Percentiles rank a stretch among this genome's conserved stretches.
phyloP scores from a whole-genome alignment of 2,113 vertebrate species.

The Oriolus oriolus region DNA sequence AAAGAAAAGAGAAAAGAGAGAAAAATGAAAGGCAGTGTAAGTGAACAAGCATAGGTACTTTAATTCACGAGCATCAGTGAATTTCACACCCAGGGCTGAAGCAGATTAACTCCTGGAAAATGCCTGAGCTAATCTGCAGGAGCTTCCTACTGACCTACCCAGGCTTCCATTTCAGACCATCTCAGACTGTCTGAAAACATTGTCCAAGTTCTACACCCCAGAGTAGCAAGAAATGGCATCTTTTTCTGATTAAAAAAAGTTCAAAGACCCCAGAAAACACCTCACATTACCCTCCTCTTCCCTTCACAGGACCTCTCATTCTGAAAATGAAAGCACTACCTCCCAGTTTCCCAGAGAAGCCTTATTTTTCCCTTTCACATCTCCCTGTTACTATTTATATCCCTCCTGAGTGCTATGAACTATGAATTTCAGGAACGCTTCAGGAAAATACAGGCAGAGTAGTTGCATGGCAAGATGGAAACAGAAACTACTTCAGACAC shows the following conservation, averaged over 20 bases:
- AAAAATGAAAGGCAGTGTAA: neutral
- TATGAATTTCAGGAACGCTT: neutral
- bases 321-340: neutral
- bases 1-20: slow-evolving; percentile 31
- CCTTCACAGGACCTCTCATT: neutral
- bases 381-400: neutral
- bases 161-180: neutral
- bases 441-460: neutral
- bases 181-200: neutral
- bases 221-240: neutral
- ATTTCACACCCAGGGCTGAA: neutral
- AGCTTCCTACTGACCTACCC: neutral
- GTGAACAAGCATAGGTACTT: neutral
- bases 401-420: neutral
- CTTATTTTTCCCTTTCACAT: neutral
- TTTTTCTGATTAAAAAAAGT: neutral
- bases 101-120: neutral
- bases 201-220: neutral
- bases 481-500: neutral
- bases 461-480: neutral
- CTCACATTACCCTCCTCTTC: neutral
- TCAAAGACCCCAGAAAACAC: neutral
- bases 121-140: neutral
- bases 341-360: neutral
- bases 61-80: neutral